Conservation (phyloP, 2,888 invertebrate genomes). For the Clistopyga incitator region DNA sequence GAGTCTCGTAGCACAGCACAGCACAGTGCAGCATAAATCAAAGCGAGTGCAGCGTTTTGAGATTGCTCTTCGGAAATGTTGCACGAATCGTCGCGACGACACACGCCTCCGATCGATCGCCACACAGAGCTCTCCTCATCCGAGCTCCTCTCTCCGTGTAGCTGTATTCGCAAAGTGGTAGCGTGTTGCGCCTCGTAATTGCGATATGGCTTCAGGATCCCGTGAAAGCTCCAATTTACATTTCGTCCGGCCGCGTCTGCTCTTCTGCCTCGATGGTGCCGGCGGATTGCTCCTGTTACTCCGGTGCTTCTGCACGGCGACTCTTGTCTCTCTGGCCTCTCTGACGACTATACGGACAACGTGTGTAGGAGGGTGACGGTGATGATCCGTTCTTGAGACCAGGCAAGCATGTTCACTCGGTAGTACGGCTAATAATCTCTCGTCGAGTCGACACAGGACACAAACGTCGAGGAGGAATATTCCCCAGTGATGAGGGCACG, state of each 20-base stretch:
- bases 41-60: background rate
- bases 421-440: constrained; percentile 25
- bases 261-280: background rate
- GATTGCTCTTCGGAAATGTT: background rate
- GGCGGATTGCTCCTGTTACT: constrained; percentile 5
- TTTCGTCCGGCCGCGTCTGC: constrained; percentile 29
- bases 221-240: constrained; percentile 62
- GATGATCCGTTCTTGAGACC: constrained; percentile 47
- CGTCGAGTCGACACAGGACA: constrained; percentile 3
- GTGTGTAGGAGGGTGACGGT: background rate
- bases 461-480: background rate
- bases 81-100: constrained; percentile 28
- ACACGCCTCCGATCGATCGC: constrained; percentile 2
- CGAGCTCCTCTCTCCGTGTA: constrained; percentile 3
- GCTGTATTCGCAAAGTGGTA: background rate
- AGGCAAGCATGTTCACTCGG: constrained; percentile 24
- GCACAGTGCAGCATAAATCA: too few relatives aligned
- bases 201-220: constrained; percentile 59
- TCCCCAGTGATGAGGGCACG: background rate
- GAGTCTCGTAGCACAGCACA: too few relatives aligned
- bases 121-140: background rate
- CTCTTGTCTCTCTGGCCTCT: constrained; percentile 27
- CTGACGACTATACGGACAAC: background rate
- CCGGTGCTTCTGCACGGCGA: background rate
- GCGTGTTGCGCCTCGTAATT: constrained; percentile 44